Evolutionary conservation across 2,888 invertebrate species (phyloP), one percentile per base, ranked within the genome.

Genomic region (Seladonia tumulorum): DNA sequence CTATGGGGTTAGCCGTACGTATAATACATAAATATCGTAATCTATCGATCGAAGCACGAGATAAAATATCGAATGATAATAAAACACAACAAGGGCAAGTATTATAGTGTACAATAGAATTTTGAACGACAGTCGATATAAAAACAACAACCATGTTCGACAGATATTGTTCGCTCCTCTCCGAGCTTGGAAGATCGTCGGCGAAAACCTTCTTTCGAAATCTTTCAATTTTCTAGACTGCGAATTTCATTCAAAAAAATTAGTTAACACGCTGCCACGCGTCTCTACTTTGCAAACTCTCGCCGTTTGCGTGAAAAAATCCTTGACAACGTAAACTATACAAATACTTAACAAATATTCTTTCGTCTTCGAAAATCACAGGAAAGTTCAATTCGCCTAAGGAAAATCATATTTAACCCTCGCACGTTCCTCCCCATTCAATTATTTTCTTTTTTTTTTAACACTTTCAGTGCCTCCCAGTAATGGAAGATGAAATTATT

Each of bases 81-180:
- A 89, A 94, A 94, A 94, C 94, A 94, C 93, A 94, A 94, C 94
- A 94, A 94, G 89, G 94, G 93, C 93, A 93, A 93, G 92, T 93
- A 91, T 93, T 45, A 90, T 90, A 93, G 89, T 85, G 80, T 92
- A 93, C 91, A 91, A 93, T 94, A 94, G 90, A 94, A 93, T 93
- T 93, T 93, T 83, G 92, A 93, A 93, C 92, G 93, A 92, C 92
- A 90, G 90, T 93, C 93, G 91, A 93, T 93, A 93, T 93, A 92
- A 93, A 93, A 94, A 87, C 87, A 87, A 94, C 94, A 94, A 94
- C 92, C 93, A 94, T 89, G 90, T 90, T 90, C 88, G 89, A 91
- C 82, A 90, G 81, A 78, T 82, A 83, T 73, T 75, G 53, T 81
- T 82, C 79, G 68, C 80, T 73, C 70, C 57, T 70, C 75, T 29